Evolutionary conservation across 2,797 vertebrate genomes (phyloP), one percentile per base, ranked within the genome.

Genomic region (Pangasius macronema): DNA sequence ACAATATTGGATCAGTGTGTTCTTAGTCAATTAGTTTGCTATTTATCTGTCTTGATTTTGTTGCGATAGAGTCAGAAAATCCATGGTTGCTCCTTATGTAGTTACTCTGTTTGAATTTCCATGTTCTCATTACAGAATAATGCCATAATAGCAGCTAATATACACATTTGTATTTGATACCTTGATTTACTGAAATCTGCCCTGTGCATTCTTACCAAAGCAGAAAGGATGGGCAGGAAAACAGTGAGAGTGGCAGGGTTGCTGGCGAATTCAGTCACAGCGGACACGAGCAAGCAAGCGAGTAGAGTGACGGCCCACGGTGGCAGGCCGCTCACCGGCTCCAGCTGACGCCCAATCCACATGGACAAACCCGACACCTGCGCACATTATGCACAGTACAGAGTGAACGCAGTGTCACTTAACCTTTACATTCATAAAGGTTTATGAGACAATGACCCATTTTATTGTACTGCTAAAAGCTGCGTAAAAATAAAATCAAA

Each of bases 171-270:
- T 8, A 42, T 70, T 20, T 70, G 36, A 70, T 70, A 39, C 7
- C 2, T 70, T 39, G 67, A n/a, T n/a, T 73, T 73, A 24, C 11
- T 11, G 18, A 24, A n/a, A 76, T n/a, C 27, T 51, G 3, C 24
- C 20, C 11, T 70, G 27, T 61, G 42, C 4, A 79, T 59, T 81
- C 96, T 93, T 93, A 99, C 98, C 97, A 99, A 95, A 0, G 97
- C 97, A 86, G 98, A 99, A 75, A 99, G 93, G 94, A 99, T 99
- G 89, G 98, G 98, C 89, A 99, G 94, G 93, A 99, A 99, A 87
- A 99, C 98, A 0, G 98, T 99, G 91, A 99, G 98, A 57, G 98
- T 99, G 79, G 98, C 98, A 0, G 98, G 98, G 91, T 99, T 99
- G 92, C 98, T 99, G 88, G 99, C 98, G 11, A 99, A 99, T 94